A percentile compares a stretch with the other conserved stretches of the same genome.
Conservation (phyloP, 2,113 vertebrate genomes). For the Petaurus breviceps region DNA sequence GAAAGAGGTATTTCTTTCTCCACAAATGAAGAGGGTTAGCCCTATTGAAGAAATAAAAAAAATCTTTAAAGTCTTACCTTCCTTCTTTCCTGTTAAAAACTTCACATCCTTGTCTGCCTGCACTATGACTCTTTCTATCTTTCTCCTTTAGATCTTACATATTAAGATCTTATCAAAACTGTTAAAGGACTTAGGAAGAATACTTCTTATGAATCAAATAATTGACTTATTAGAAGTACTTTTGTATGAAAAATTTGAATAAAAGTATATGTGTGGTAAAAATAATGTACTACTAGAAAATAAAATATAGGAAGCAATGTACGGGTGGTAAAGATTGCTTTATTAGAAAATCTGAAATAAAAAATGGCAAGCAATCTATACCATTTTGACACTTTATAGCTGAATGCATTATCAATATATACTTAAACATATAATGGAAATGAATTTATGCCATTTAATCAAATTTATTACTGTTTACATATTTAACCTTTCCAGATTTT, state of each 20-base stretch:
- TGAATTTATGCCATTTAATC: slow-evolving; percentile 83
- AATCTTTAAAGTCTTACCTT: background rate
- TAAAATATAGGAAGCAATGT: background rate
- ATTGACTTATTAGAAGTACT: background rate
- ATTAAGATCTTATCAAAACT: background rate
- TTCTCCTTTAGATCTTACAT: background rate
- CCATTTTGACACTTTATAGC: slow-evolving; percentile 59
- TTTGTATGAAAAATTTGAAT: background rate
- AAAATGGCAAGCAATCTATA: slow-evolving; percentile 48
- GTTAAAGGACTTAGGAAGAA: background rate
- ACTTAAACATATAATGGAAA: slow-evolving; percentile 84
- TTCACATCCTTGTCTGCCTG: background rate
- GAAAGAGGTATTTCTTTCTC: background rate
- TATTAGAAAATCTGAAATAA: slow-evolving; percentile 32
- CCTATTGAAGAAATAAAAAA: background rate
- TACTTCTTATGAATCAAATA: background rate
- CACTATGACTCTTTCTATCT: background rate
- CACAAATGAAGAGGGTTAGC: background rate
- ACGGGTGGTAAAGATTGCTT: slow-evolving; percentile 4
- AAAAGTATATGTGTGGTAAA: background rate
- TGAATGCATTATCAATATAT: slow-evolving; percentile 78
- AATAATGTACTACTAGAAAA: background rate
- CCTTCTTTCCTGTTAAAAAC: background rate
- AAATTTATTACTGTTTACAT: slow-evolving; percentile 84
- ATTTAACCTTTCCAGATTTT: slow-evolving; percentile 77